Conservation (phyloP, 2,113 vertebrate species). For the Nothoprocta pentlandii region DNA sequence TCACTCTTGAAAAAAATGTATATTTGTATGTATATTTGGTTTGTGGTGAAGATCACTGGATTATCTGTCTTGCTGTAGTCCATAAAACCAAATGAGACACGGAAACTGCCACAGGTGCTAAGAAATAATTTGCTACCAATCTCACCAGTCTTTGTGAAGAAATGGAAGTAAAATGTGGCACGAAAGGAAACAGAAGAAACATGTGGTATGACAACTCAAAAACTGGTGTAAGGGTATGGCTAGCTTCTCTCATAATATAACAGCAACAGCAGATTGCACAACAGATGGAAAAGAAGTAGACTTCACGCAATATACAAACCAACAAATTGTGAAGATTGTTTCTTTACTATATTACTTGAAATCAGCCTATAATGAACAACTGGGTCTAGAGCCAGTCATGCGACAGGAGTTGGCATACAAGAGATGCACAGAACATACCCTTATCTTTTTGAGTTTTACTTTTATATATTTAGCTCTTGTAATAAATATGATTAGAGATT, state of each 20-base stretch:
- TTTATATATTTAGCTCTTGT: background rate
- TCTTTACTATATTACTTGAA: slow-evolving; percentile 13
- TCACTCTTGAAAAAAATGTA: background rate
- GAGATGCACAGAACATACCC: background rate
- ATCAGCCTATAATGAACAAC: background rate
- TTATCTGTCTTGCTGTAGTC: background rate
- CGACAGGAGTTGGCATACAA: slow-evolving; percentile 34
- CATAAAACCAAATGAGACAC: background rate
- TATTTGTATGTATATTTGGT: background rate
- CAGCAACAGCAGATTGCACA: slow-evolving; percentile 60
- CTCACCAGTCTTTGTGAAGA: slow-evolving; percentile 3
- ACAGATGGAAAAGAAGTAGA: slow-evolving; percentile 66
- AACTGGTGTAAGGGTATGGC: slow-evolving; percentile 11
- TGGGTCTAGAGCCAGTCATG: slow-evolving; percentile 30
- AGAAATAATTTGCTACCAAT: background rate
- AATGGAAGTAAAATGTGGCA: background rate
- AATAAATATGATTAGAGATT: background rate
- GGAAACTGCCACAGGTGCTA: background rate
- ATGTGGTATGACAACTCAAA: background rate
- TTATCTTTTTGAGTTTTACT: background rate
- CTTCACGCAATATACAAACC: slow-evolving; percentile 52
- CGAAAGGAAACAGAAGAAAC: slow-evolving; percentile 15
- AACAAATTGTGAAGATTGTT: slow-evolving; percentile 23
- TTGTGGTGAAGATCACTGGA: background rate
- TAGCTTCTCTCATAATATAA: slow-evolving; percentile 30